Percentiles rank a stretch among this genome's conserved stretches.
Conservation (phyloP, 2,113 vertebrate genomes). For the Nyctereutes procyonoides region DNA sequence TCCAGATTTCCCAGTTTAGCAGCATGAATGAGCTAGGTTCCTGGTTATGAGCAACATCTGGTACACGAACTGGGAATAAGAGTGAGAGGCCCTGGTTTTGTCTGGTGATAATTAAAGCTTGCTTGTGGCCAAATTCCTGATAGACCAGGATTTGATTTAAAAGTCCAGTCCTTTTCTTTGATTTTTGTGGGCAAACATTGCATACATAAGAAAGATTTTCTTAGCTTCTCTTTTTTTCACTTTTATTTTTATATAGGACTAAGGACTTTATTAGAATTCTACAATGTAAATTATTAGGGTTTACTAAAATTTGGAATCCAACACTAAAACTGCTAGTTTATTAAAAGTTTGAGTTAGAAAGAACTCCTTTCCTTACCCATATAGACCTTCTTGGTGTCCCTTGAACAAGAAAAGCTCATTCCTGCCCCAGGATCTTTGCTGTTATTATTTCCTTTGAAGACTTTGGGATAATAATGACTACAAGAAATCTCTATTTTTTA, state of each 20-base stretch:
- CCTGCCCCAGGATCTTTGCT: background rate
- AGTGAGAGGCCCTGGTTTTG: background rate
- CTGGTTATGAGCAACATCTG: background rate
- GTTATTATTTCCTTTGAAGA: background rate
- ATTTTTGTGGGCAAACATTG: background rate
- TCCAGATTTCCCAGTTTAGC: too few species aligned
- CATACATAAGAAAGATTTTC: background rate
- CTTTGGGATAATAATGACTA: background rate
- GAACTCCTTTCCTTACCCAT: background rate
- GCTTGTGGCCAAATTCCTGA: background rate
- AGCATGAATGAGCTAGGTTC: background rate
- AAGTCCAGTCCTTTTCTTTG: background rate
- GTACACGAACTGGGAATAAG: background rate
- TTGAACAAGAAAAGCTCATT: background rate
- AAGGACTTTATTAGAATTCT: background rate
- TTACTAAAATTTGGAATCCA: slow-evolving; percentile 34
- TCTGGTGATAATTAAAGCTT: background rate
- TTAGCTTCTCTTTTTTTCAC: background rate
- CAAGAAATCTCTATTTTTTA: background rate
- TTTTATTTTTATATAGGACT: slow-evolving; percentile 3
- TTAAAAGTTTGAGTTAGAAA: background rate
- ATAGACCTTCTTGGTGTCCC: background rate
- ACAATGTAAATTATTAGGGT: background rate
- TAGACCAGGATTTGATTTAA: background rate
- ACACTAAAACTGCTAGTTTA: background rate